A percentile compares a stretch with the other conserved stretches of the same genome.
Conservation (phyloP, 2,888 invertebrate species). For the Phytoseiulus persimilis region DNA sequence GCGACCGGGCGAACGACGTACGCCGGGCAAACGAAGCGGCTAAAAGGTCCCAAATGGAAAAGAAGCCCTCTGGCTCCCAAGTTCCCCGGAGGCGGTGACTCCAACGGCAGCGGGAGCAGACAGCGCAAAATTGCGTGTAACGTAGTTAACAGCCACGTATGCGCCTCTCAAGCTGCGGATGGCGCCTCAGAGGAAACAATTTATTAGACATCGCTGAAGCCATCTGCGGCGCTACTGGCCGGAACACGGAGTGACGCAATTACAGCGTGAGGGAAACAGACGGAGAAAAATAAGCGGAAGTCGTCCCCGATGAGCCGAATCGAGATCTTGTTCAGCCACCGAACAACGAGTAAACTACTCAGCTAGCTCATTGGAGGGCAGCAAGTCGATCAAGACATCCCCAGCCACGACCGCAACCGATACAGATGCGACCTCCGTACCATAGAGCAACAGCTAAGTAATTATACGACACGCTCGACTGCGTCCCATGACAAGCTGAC, state of each 20-base stretch:
- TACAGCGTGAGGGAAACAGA: neutral
- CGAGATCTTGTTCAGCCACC: neutral
- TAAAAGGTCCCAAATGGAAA: neutral
- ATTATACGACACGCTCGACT: neutral
- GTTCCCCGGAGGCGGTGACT: neutral
- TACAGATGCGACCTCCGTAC: neutral
- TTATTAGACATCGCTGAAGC: neutral
- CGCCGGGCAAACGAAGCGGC: neutral
- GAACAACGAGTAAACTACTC: neutral
- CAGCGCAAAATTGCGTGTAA: neutral
- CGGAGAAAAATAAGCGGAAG: neutral
- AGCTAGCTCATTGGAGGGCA: neutral
- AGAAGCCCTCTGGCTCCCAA: neutral
- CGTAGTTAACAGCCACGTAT: neutral
- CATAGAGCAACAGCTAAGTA: neutral
- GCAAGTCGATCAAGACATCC: neutral
- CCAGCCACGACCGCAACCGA: neutral
- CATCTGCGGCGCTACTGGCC: neutral
- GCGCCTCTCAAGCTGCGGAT: neutral
- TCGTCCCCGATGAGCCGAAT: neutral
- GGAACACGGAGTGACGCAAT: neutral
- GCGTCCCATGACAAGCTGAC: neutral
- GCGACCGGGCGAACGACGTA: neutral
- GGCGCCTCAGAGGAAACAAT: neutral
- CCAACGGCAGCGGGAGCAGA: neutral